Conservation (phyloP, 2,113 vertebrate genomes). For the Dromaius novaehollandiae region DNA sequence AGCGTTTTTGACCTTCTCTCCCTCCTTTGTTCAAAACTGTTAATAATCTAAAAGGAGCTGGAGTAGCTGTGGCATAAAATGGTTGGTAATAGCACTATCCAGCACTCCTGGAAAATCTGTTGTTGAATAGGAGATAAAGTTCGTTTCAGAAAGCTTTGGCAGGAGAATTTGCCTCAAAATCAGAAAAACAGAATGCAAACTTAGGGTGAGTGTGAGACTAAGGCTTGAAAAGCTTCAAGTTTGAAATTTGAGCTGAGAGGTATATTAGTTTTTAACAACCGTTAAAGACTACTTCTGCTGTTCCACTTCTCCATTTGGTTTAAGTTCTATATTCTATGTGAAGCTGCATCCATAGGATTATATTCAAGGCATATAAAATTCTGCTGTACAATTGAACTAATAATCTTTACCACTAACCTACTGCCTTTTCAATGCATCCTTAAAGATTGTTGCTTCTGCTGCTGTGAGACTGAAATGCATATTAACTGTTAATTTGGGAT, state of each 20-base stretch:
- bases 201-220: neutral
- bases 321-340: neutral
- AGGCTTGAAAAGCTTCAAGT: neutral
- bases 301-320: neutral
- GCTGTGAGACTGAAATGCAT: neutral
- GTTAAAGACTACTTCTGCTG: neutral
- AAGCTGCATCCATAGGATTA: neutral
- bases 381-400: neutral
- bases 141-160: neutral
- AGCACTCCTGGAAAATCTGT: neutral
- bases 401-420: neutral
- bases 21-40: neutral
- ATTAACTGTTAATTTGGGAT: slow-evolving; percentile 29
- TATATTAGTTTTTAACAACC: neutral
- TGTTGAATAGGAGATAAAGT: neutral
- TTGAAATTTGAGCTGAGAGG: neutral
- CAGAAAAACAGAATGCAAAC: neutral
- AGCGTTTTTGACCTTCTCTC: neutral
- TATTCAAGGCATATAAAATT: neutral
- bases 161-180: neutral
- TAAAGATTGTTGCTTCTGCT: slow-evolving; percentile 14
- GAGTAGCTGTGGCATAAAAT: neutral
- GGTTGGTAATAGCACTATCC: neutral
- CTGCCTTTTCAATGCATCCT: slow-evolving; percentile 12
- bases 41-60: neutral